Conservation (phyloP, 1,140 invertebrate genomes). For the Drosophila grimshawi region DNA sequence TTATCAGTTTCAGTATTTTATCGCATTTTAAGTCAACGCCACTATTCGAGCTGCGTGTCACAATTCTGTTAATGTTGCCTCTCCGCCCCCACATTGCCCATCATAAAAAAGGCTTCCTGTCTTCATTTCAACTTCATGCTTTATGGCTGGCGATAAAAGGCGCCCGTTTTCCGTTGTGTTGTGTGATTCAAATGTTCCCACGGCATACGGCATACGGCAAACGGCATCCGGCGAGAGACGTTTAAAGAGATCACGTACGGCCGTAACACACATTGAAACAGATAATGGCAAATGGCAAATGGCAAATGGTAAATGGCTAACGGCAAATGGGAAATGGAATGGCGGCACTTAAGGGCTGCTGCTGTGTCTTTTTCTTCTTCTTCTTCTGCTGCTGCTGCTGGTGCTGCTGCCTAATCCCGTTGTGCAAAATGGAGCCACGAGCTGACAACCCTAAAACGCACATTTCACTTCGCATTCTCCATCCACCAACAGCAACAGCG, state of each 20-base stretch:
- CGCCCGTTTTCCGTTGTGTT: slow-evolving; percentile 10
- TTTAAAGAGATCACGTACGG: slow-evolving; percentile 69
- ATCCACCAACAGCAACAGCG: slow-evolving; percentile 16
- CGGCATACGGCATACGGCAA: slow-evolving; percentile 41
- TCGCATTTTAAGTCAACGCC: slow-evolving; percentile 59
- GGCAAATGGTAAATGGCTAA: slow-evolving; percentile 41
- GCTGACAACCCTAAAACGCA: slow-evolving; percentile 19
- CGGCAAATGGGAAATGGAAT: slow-evolving; percentile 51
- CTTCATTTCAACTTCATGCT: slow-evolving; percentile 63
- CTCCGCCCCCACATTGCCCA: slow-evolving; percentile 3
- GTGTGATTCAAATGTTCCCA: slow-evolving; percentile 35
- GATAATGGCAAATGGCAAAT: slow-evolving; percentile 35
- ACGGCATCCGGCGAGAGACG: slow-evolving; percentile 41
- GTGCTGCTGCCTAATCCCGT: slow-evolving; percentile 64
- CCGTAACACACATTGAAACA: slow-evolving; percentile 46
- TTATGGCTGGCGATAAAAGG: slow-evolving; percentile 44
- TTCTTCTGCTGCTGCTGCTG: slow-evolving; percentile 41
- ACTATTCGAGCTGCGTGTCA: slow-evolving; percentile 57
- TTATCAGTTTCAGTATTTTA: slow-evolving; percentile 59
- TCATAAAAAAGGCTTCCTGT: slow-evolving; percentile 56
- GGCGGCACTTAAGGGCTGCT: slow-evolving; percentile 70
- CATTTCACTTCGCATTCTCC: slow-evolving; percentile 33
- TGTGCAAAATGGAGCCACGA: slow-evolving; percentile 66
- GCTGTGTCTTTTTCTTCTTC: too few species aligned
- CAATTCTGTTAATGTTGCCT: slow-evolving; percentile 38